Evolutionary conservation across 2,888 invertebrate species (phyloP).

Genomic region (Quadroppia sp.): DNA sequence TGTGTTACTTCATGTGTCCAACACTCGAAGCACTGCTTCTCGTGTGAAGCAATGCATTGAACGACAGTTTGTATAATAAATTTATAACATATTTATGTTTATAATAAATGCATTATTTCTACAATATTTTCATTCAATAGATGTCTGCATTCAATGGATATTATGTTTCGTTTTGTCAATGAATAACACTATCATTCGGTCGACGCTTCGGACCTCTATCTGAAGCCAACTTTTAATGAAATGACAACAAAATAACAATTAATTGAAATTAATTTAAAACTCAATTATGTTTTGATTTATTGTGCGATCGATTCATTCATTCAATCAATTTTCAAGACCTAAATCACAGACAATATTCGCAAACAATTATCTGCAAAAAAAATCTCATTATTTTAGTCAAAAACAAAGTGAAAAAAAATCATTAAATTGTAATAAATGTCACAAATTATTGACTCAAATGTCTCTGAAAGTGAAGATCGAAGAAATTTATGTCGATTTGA

Average conservation of each 20-base stretch:
- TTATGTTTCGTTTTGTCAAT: not conserved
- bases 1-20: not conserved
- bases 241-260: too few species aligned
- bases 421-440: constrained; percentile 10
- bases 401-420: not conserved
- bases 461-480: not conserved
- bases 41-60: not conserved
- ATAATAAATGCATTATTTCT: not conserved
- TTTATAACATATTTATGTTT: not conserved
- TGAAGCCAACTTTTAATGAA: too few species aligned
- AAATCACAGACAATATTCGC: too few species aligned
- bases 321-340: too few species aligned
- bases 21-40: constrained; percentile 3
- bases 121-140: not conserved
- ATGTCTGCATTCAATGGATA: not conserved
- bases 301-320: too few species aligned
- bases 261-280: too few species aligned
- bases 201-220: too few species aligned
- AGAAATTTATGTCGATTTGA: constrained; percentile 10
- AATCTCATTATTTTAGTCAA: not conserved
- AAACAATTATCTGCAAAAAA: too few species aligned
- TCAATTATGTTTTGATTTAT: too few species aligned
- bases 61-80: not conserved
- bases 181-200: too few species aligned
- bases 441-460: not conserved